Conservation (phyloP, 1,140 invertebrate genomes). For the Pararge aegeria region DNA sequence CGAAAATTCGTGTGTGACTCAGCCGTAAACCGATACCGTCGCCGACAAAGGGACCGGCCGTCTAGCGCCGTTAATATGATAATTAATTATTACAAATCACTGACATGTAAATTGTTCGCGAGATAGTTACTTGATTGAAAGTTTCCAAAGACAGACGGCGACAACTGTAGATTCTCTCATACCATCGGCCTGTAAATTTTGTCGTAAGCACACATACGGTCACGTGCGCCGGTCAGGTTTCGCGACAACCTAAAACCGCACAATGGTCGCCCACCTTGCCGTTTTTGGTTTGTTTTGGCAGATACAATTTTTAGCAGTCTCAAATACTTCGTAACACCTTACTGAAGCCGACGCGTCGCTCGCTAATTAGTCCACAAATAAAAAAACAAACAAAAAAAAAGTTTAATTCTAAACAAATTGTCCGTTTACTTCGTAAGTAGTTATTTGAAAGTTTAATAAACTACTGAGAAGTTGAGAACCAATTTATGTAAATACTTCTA, state of each 20-base stretch:
- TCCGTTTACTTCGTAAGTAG: neutral
- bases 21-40: constrained; percentile 61
- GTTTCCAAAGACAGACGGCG: constrained; percentile 35
- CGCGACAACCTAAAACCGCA: constrained; percentile 38
- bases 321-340: constrained; percentile 54
- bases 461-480: neutral
- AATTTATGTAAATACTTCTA: constrained; percentile 36
- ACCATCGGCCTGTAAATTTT: constrained; percentile 20
- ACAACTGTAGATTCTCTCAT: constrained; percentile 10
- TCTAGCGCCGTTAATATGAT: constrained; percentile 73
- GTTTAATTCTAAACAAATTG: neutral
- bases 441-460: neutral
- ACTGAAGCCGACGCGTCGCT: constrained; percentile 8
- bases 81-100: constrained; percentile 76
- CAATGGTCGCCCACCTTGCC: constrained; percentile 47
- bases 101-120: constrained; percentile 47
- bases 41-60: constrained; percentile 67
- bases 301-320: constrained; percentile 53
- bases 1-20: constrained; percentile 68
- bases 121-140: constrained; percentile 41
- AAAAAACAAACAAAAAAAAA: neutral
- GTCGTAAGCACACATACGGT: constrained; percentile 38
- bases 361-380: constrained; percentile 35
- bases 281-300: constrained; percentile 50
- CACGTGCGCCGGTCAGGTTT: constrained; percentile 48